phyloP scores from a whole-genome alignment of 2,113 vertebrate species.

The Thinocorus orbignyianus region DNA sequence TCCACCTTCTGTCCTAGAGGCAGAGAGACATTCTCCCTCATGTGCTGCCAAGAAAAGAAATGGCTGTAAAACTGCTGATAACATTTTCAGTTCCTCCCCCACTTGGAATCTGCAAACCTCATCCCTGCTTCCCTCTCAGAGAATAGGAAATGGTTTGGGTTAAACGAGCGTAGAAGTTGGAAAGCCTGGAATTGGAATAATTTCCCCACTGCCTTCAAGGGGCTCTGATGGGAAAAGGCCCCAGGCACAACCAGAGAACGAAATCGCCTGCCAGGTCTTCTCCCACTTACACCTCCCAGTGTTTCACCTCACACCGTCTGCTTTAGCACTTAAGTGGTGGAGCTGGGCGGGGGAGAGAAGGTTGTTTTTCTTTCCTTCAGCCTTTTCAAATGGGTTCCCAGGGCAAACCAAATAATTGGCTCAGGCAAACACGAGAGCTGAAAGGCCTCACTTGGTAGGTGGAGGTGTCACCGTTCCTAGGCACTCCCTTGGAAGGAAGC shows the following conservation, averaged over 20 bases:
- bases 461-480: neutral
- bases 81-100: constrained; percentile 17
- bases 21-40: neutral
- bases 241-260: neutral
- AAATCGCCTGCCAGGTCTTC: constrained; percentile 12
- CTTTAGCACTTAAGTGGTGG: constrained; percentile 32
- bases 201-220: neutral
- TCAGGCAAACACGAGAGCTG: neutral
- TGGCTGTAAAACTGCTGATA: constrained; percentile 27
- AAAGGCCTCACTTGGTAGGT: neutral
- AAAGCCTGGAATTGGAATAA: constrained; percentile 59
- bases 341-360: neutral
- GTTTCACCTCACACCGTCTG: neutral
- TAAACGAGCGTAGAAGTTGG: constrained; percentile 70
- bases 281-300: neutral
- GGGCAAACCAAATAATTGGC: neutral
- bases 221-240: neutral
- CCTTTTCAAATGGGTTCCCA: neutral
- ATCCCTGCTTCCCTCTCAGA: constrained; percentile 64
- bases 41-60: constrained; percentile 58
- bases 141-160: constrained; percentile 73
- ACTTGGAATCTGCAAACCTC: constrained; percentile 72
- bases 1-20: neutral
- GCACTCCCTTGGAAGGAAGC: neutral
- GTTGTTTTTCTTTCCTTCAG: constrained; percentile 11